Evolutionary conservation across 2,797 vertebrate genomes (phyloP).

Genomic region (Neomorphus geoffroyi): DNA sequence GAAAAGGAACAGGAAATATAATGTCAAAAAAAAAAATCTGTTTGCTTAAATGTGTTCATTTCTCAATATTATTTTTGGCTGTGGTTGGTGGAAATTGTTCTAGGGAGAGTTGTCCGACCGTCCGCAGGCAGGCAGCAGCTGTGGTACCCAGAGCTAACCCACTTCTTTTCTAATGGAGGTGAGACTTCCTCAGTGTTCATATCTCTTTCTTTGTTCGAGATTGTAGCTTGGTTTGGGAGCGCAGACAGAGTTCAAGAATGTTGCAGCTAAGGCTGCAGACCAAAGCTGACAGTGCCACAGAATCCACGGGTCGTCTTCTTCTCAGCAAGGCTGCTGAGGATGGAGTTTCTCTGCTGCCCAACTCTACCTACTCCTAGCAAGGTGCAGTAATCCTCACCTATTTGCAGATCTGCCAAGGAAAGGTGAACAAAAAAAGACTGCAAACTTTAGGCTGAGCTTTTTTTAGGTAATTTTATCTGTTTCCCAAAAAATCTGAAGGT

Average conservation of each 20-base stretch:
- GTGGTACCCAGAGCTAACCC: neutral
- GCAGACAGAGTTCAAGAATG: neutral
- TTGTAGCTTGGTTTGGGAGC: neutral
- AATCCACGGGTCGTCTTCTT: neutral
- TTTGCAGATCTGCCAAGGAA: neutral
- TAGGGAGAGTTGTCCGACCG: neutral
- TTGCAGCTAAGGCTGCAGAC: neutral
- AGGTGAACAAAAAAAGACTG: neutral
- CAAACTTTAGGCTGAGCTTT: neutral
- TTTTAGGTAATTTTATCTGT: neutral
- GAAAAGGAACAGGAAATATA: neutral
- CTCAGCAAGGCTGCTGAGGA: neutral
- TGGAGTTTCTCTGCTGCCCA: neutral
- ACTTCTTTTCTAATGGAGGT: neutral
- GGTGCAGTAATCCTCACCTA: neutral
- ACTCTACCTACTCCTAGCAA: neutral
- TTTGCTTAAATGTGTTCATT: neutral
- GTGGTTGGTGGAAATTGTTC: neutral
- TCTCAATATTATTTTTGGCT: neutral
- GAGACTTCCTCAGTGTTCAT: neutral
- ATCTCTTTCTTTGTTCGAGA: neutral
- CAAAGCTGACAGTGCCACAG: neutral
- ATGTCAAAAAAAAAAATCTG: neutral
- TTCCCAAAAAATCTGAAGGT: rapidly evolving
- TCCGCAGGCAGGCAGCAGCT: neutral